Conservation (phyloP, 2,797 vertebrate species). For the Coreius guichenoti region DNA sequence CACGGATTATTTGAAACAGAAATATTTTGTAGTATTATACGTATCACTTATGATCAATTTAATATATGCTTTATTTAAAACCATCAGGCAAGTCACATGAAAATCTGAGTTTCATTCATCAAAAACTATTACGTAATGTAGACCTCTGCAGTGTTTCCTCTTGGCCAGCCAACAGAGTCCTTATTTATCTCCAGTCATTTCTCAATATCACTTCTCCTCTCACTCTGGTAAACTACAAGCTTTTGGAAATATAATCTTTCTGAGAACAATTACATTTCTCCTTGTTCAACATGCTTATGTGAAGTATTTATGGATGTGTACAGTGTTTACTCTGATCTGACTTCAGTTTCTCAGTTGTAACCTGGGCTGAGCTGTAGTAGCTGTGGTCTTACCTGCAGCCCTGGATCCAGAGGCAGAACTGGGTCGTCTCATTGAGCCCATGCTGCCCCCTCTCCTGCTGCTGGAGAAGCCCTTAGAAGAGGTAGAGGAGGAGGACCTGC, state of each 20-base stretch:
- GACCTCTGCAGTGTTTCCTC: background rate
- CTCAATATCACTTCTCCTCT: background rate
- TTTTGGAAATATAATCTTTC: background rate
- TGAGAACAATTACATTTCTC: background rate
- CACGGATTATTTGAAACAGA: background rate
- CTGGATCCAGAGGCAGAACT: slow-evolving; percentile 84
- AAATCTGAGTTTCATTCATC: background rate
- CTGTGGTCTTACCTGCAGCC: slow-evolving; percentile 79
- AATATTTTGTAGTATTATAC: background rate
- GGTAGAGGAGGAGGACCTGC: slow-evolving; percentile 93
- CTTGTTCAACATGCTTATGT: background rate
- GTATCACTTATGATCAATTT: background rate
- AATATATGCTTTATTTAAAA: background rate
- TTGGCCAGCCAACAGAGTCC: background rate
- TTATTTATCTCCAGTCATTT: background rate
- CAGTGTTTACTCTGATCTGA: background rate
- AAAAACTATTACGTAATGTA: slow-evolving; percentile 1
- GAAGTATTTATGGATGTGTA: background rate
- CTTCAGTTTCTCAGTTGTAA: slow-evolving; percentile 20
- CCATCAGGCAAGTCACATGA: background rate
- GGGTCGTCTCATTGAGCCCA: slow-evolving; percentile 85
- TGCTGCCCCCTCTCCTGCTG: slow-evolving; percentile 80
- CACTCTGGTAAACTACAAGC: background rate
- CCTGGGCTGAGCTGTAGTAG: background rate
- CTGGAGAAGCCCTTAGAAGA: slow-evolving; percentile 88